phyloP scores from a whole-genome alignment of 2,797 vertebrate species.

The Oophaga sylvatica region DNA sequence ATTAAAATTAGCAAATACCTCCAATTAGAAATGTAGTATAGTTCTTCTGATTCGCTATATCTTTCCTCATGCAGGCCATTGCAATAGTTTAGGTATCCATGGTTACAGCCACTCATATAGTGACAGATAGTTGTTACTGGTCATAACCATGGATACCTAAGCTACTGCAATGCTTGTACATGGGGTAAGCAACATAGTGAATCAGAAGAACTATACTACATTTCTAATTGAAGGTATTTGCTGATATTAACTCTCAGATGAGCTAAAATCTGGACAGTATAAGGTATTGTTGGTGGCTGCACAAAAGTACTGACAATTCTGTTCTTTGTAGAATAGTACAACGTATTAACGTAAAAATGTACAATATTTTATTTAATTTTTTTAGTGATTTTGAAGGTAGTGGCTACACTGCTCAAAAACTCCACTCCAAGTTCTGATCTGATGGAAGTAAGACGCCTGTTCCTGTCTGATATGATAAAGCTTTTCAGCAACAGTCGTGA shows the following conservation, averaged over 20 bases:
- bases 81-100: too few species aligned
- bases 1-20: too few species aligned
- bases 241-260: neutral
- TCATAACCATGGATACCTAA: too few species aligned
- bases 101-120: too few species aligned
- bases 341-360: neutral
- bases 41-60: too few species aligned
- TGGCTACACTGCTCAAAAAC: constrained; percentile 96
- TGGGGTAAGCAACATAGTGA: neutral
- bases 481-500: constrained; percentile 98
- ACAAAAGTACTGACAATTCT: neutral
- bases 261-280: neutral
- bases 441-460: constrained; percentile 97
- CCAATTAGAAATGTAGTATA: too few species aligned
- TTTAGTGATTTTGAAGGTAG: constrained; percentile 98
- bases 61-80: too few species aligned
- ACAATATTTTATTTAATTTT: constrained; percentile 5
- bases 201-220: too few species aligned
- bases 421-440: constrained; percentile 92
- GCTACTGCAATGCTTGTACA: too few species aligned
- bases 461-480: constrained; percentile 99
- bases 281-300: neutral
- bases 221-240: too few species aligned
- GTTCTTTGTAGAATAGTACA: neutral
- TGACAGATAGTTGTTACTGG: too few species aligned